Percentiles rank a stretch among this genome's conserved stretches.
phyloP scores from a whole-genome alignment of 2,797 vertebrate genomes.

The Acrocephalus scirpaceus region DNA sequence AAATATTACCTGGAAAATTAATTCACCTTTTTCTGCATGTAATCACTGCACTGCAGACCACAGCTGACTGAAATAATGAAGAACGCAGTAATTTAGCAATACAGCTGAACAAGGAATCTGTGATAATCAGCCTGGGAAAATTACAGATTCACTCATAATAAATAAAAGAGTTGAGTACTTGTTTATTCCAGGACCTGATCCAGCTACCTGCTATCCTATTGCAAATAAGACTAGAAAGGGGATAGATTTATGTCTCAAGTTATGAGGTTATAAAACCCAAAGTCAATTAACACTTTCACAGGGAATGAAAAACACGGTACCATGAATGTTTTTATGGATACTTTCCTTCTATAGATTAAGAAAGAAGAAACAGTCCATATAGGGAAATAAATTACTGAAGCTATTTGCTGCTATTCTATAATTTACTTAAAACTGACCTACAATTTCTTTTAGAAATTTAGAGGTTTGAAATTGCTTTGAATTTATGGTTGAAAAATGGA shows the following conservation, averaged over 20 bases:
- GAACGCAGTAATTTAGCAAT: background rate
- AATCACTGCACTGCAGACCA: background rate
- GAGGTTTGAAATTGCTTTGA: background rate
- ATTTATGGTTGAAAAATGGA: background rate
- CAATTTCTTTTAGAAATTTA: background rate
- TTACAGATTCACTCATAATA: background rate
- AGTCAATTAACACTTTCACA: background rate
- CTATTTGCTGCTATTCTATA: background rate
- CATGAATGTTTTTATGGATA: background rate
- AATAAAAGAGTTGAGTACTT: background rate
- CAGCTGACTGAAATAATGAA: background rate
- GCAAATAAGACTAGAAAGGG: background rate
- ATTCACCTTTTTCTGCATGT: background rate
- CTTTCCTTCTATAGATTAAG: background rate
- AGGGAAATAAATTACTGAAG: background rate
- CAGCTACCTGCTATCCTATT: background rate
- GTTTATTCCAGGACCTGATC: background rate
- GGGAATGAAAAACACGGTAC: background rate
- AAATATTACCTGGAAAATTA: constrained; percentile 16
- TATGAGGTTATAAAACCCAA: background rate
- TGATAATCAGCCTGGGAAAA: background rate
- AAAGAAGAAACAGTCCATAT: background rate
- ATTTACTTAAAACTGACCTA: background rate
- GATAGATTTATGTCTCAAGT: background rate
- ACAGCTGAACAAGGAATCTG: background rate